Percentiles rank a stretch among this genome's conserved stretches.
Conservation (phyloP, 2,113 vertebrate species). For the Eretmochelys imbricata region DNA sequence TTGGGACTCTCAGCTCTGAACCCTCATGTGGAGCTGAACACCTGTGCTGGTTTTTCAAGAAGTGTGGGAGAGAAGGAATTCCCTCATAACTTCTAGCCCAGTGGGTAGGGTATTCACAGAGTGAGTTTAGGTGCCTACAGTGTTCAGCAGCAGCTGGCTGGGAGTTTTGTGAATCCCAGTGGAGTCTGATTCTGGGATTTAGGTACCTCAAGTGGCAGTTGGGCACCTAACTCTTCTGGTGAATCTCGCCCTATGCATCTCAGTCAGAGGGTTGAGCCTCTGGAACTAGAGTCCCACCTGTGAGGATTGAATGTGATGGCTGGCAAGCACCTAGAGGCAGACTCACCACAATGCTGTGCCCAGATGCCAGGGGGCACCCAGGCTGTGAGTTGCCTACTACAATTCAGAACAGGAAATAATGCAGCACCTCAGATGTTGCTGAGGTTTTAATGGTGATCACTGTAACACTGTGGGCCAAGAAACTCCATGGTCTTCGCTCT, state of each 20-base stretch:
- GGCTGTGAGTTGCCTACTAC: neutral
- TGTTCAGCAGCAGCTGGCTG: neutral
- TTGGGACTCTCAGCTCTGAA: neutral
- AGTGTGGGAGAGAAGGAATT: neutral
- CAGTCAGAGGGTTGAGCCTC: neutral
- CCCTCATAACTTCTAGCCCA: neutral
- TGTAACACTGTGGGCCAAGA: rapidly evolving
- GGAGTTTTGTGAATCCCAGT: neutral
- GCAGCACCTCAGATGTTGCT: neutral
- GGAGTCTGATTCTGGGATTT: neutral
- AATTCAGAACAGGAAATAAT: neutral
- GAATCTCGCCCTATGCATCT: neutral
- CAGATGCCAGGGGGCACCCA: neutral
- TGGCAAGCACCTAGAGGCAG: neutral
- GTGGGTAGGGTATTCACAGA: neutral
- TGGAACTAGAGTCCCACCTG: neutral
- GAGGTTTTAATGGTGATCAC: rapidly evolving
- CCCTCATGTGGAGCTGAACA: neutral
- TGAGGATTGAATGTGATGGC: neutral
- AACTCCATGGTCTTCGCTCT: neutral
- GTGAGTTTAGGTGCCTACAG: neutral
- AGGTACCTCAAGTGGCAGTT: neutral
- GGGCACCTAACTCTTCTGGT: neutral
- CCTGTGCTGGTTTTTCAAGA: neutral
- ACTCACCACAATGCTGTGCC: neutral